These are phyloP conservation scores for Luscinia megarhynchos DNA, from an alignment of 2,797 vertebrate genomes.

Conservation along the genomic window DNA sequence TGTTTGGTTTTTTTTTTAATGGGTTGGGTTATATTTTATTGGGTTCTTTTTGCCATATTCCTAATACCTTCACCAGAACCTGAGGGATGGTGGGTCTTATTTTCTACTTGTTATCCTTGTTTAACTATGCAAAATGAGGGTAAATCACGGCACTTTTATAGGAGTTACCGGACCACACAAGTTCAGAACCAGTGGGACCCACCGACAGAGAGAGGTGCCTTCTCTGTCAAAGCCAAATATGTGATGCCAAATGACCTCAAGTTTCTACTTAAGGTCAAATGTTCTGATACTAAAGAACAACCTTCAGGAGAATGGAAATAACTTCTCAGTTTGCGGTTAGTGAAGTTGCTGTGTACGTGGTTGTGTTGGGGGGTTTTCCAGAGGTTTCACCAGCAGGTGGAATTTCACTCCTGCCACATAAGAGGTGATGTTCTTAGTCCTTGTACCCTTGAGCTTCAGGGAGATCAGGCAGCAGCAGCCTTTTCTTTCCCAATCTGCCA, in stretches of 20 bases:
- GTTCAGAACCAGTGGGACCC: not conserved
- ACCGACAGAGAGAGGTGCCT: not conserved
- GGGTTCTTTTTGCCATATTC: not conserved
- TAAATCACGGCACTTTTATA: not conserved
- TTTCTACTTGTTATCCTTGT: constrained; percentile 22
- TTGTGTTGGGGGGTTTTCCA: not conserved
- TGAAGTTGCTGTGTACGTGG: not conserved
- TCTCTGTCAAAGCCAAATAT: constrained; percentile 38
- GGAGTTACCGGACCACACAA: not conserved
- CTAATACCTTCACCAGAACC: not conserved
- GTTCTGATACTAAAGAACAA: not conserved
- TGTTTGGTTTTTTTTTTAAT: not conserved
- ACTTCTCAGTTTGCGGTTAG: not conserved
- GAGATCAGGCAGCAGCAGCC: not conserved
- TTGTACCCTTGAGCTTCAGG: not conserved
- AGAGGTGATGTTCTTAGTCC: not conserved
- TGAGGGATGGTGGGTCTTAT: not conserved
- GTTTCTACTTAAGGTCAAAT: not conserved
- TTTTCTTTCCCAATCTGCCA: not conserved
- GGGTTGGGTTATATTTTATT: not conserved
- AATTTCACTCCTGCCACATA: not conserved
- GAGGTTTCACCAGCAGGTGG: not conserved
- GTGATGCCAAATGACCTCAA: constrained; percentile 30
- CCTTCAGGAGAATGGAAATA: constrained; percentile 11
- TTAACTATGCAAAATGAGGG: constrained; percentile 56